Conservation (phyloP, 1,140 invertebrate species). For the Saccostrea cuccullata region DNA sequence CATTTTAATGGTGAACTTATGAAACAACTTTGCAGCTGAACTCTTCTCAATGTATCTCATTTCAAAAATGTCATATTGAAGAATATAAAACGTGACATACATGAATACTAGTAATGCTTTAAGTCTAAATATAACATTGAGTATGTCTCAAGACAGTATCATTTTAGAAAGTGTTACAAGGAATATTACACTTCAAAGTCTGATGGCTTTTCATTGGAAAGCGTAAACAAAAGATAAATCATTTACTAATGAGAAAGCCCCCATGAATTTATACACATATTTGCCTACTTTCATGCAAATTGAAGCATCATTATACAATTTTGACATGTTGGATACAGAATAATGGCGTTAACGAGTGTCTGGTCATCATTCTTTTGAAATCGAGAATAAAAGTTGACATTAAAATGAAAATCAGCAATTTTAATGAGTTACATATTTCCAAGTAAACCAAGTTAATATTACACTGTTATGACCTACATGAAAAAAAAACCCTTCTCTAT, state of each 20-base stretch:
- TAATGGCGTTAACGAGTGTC: neutral
- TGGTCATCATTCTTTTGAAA: constrained; percentile 14
- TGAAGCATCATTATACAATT: neutral
- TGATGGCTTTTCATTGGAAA: neutral
- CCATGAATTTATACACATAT: neutral
- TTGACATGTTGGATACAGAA: neutral
- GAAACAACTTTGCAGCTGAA: neutral
- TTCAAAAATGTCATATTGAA: neutral
- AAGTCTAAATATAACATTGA: no score
- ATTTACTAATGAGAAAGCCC: neutral
- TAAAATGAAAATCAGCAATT: neutral
- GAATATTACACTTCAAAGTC: no score
- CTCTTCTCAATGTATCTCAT: neutral
- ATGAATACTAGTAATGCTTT: neutral
- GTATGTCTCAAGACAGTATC: no score
- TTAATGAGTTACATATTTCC: neutral
- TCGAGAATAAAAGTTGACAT: neutral
- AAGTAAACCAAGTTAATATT: no score
- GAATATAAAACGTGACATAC: neutral
- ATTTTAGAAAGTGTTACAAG: no score
- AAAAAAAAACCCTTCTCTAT: no score
- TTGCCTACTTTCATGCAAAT: constrained; percentile 7
- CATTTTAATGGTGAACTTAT: neutral
- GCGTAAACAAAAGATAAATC: neutral
- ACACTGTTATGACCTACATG: no score